Conservation (phyloP, 2,797 vertebrate species). For the Labeo calbasu region DNA sequence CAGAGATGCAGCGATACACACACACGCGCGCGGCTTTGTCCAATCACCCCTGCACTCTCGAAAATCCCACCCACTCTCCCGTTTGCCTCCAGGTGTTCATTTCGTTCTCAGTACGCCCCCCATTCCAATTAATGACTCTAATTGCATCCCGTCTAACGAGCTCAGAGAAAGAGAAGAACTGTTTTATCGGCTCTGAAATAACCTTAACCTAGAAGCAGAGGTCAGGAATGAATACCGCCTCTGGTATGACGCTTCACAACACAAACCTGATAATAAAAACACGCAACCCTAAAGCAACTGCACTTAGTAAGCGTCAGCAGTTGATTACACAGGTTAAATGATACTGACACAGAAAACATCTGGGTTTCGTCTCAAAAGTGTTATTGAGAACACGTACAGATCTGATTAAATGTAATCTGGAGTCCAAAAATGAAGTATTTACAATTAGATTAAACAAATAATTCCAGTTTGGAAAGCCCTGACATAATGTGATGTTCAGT, state of each 20-base stretch:
- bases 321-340: neutral
- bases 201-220: constrained; percentile 44
- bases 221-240: constrained; percentile 36
- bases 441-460: too few species aligned
- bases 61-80: constrained; percentile 25
- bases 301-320: neutral
- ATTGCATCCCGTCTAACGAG: constrained; percentile 53
- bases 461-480: too few species aligned
- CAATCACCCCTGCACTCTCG: constrained; percentile 47
- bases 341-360: neutral
- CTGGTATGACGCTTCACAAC: neutral
- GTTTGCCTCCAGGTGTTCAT: constrained; percentile 50
- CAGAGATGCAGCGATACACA: constrained; percentile 9
- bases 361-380: neutral
- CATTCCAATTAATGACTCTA: constrained; percentile 59
- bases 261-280: constrained; percentile 27
- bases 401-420: too few species aligned
- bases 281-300: constrained; percentile 6
- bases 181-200: constrained; percentile 46
- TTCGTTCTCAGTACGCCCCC: constrained; percentile 35
- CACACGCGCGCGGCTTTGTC: constrained; percentile 31
- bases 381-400: neutral
- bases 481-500: too few species aligned
- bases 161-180: constrained; percentile 35
- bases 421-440: too few species aligned